Conservation (phyloP, 2,888 invertebrate genomes). For the Entomobrya multifasciata region DNA sequence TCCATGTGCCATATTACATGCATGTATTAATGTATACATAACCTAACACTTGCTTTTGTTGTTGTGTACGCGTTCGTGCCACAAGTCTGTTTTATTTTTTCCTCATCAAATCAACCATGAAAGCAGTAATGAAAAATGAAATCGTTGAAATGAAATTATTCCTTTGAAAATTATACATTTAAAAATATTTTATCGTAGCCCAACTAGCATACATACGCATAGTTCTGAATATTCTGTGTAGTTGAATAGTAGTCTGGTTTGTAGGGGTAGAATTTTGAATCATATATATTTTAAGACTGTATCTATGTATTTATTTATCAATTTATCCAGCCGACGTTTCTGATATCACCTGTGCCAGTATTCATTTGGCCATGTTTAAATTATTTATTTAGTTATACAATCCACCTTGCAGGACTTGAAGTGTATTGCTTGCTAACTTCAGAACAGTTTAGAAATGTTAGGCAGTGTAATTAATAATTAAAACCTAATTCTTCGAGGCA, state of each 20-base stretch:
- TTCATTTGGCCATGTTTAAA: not conserved
- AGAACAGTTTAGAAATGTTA: not conserved
- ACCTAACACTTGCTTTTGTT: not conserved
- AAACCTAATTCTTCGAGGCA: not conserved
- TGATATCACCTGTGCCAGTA: not conserved
- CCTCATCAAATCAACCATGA: not conserved
- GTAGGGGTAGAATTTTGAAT: too few relatives aligned
- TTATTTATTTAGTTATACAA: not conserved
- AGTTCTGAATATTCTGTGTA: not conserved
- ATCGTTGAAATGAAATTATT: too few relatives aligned
- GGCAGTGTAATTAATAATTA: constrained; percentile 21
- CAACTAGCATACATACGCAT: not conserved
- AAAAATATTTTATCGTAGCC: not conserved
- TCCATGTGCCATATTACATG: not conserved
- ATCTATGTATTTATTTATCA: not conserved
- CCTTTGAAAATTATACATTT: constrained; percentile 9
- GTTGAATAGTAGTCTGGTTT: too few relatives aligned
- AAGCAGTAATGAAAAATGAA: constrained; percentile 13
- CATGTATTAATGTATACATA: not conserved
- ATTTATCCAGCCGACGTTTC: not conserved
- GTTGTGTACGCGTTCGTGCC: constrained; percentile 6
- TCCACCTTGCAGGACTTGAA: not conserved
- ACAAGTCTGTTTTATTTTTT: not conserved
- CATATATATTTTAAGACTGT: not conserved
- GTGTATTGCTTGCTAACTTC: not conserved